Evolutionary conservation across 2,888 invertebrate genomes (phyloP).

Genomic region (Polyommatus iphigenia): DNA sequence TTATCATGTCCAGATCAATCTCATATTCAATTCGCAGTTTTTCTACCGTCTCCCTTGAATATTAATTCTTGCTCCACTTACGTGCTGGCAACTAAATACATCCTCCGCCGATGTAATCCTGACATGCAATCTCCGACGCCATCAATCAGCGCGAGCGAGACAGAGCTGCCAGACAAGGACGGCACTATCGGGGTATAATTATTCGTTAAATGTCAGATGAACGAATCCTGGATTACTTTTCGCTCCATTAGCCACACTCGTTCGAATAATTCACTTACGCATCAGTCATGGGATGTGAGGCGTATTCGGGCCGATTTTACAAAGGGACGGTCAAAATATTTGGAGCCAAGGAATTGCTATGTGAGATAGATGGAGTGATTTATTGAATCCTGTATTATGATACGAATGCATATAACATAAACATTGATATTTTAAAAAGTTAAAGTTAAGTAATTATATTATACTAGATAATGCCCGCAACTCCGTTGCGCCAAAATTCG

Average conservation of each 20-base stretch:
- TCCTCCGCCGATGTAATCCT: conserved; percentile 75
- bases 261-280: conserved; percentile 34
- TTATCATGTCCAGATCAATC: not conserved
- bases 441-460: no score
- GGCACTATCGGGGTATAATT: conserved; percentile 45
- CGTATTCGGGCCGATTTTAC: conserved; percentile 25
- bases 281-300: conserved; percentile 31
- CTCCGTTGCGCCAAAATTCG: no score
- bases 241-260: conserved; percentile 34
- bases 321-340: conserved; percentile 23
- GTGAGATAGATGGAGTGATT: not conserved
- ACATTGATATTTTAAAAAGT: no score
- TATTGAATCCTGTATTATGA: not conserved
- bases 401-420: not conserved
- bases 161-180: conserved; percentile 41
- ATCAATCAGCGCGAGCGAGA: conserved; percentile 63
- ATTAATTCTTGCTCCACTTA: conserved; percentile 39
- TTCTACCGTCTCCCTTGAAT: conserved; percentile 52
- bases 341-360: not conserved
- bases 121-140: conserved; percentile 76
- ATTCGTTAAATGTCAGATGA: conserved; percentile 50
- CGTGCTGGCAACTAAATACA: conserved; percentile 64
- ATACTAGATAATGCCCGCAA: no score
- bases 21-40: conserved; percentile 9
- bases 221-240: conserved; percentile 36